These are phyloP conservation scores for Enteromius radiatus DNA, from an alignment of 2,797 vertebrate genomes.

Conservation along the genomic window DNA sequence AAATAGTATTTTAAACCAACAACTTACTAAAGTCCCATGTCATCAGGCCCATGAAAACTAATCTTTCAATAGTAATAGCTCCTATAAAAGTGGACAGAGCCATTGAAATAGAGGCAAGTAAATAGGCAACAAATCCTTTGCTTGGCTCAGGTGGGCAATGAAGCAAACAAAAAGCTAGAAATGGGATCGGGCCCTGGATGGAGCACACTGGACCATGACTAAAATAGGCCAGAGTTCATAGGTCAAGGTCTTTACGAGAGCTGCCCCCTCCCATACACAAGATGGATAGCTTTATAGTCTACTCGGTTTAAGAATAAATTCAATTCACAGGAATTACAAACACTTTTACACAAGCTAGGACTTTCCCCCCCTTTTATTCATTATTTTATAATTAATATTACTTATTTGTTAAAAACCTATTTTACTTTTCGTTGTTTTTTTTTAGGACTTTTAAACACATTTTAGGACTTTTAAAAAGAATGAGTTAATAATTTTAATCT, in stretches of 20 bases:
- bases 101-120: slow-evolving; percentile 88
- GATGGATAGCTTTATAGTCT: slow-evolving; percentile 52
- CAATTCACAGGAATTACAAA: slow-evolving; percentile 61
- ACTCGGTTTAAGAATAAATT: slow-evolving; percentile 43
- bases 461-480: neutral
- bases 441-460: neutral
- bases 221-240: slow-evolving; percentile 79
- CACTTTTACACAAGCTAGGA: slow-evolving; percentile 49
- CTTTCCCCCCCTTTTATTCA: neutral
- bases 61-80: slow-evolving; percentile 88
- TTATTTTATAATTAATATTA: neutral
- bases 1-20: slow-evolving; percentile 60
- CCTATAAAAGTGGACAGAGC: slow-evolving; percentile 87
- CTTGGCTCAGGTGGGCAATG: slow-evolving; percentile 83
- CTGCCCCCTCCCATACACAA: slow-evolving; percentile 54
- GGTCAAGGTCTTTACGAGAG: slow-evolving; percentile 83
- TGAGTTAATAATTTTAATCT: neutral
- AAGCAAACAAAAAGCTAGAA: slow-evolving; percentile 87
- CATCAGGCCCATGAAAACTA: slow-evolving; percentile 84
- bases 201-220: slow-evolving; percentile 80
- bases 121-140: slow-evolving; percentile 90
- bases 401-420: neutral
- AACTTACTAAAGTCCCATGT: slow-evolving; percentile 77
- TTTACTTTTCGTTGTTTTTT: neutral
- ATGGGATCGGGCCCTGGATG: slow-evolving; percentile 80